Conservation (phyloP, 2,113 vertebrate genomes). For the Chloebia gouldiae region DNA sequence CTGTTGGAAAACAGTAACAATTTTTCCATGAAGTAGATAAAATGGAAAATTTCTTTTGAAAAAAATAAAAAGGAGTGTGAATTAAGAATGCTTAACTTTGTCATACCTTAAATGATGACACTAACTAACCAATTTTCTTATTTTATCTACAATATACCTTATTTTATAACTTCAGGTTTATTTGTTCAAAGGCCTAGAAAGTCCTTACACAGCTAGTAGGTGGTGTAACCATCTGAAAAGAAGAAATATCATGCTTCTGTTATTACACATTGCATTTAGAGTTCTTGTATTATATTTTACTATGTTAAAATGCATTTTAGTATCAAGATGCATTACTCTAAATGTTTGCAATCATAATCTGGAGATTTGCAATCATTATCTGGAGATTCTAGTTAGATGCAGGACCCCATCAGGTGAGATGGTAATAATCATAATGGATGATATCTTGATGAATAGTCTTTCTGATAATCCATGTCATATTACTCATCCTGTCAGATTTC, state of each 20-base stretch:
- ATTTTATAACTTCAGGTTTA: not conserved
- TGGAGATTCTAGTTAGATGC: not conserved
- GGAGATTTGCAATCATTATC: too few species aligned
- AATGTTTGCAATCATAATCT: not conserved
- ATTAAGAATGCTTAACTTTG: not conserved
- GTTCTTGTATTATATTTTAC: not conserved
- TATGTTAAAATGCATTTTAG: not conserved
- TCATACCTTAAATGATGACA: not conserved
- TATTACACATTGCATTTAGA: not conserved
- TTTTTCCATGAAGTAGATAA: not conserved
- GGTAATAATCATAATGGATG: not conserved
- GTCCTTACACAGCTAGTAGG: not conserved
- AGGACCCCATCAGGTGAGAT: not conserved
- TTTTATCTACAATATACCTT: not conserved
- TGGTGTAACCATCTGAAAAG: not conserved
- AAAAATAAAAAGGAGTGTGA: not conserved
- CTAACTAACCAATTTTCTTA: not conserved
- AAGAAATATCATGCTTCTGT: not conserved
- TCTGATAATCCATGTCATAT: not conserved
- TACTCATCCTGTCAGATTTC: not conserved
- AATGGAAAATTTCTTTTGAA: not conserved
- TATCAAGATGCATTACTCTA: not conserved
- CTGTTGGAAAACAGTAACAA: not conserved
- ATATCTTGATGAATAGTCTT: not conserved
- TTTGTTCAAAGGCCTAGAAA: not conserved